A percentile compares a stretch with the other conserved stretches of the same genome.
Conservation (phyloP, 2,888 invertebrate genomes). For the Drosophila pullipes region DNA sequence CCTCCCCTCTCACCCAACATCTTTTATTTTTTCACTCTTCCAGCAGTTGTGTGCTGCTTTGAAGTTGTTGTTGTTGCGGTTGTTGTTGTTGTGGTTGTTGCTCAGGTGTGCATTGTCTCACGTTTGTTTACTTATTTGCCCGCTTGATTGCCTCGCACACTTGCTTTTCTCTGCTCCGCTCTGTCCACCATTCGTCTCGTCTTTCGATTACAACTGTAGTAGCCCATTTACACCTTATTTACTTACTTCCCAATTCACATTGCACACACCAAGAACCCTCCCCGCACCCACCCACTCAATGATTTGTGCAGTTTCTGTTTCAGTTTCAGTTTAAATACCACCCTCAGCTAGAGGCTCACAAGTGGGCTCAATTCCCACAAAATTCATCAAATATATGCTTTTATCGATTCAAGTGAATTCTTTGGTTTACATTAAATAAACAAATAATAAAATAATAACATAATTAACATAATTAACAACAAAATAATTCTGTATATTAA, state of each 20-base stretch:
- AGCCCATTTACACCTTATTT: conserved; percentile 5
- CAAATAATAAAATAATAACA: background rate
- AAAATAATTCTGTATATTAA: background rate
- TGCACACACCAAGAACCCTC: background rate
- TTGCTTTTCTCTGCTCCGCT: conserved; percentile 25
- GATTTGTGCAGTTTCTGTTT: conserved; percentile 12
- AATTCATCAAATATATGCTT: background rate
- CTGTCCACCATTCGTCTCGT: conserved; percentile 10
- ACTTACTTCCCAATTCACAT: background rate
- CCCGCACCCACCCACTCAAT: background rate
- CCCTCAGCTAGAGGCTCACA: background rate
- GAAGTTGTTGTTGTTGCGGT: background rate
- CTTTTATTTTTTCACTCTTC: background rate
- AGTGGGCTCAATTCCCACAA: background rate
- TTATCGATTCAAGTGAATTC: background rate
- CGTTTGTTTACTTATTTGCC: conserved; percentile 79
- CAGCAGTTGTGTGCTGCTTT: background rate
- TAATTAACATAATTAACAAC: background rate
- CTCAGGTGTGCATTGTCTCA: conserved; percentile 77
- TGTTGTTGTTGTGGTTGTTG: conserved; percentile 36
- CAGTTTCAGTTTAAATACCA: conserved; percentile 17
- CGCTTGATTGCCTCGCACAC: conserved; percentile 66
- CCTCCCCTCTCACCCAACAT: background rate
- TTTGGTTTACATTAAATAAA: background rate
- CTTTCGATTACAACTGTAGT: conserved; percentile 46